Percentiles rank a stretch among this genome's conserved stretches.
Conservation (phyloP, 2,888 invertebrate genomes). For the Diabrotica balteata region DNA sequence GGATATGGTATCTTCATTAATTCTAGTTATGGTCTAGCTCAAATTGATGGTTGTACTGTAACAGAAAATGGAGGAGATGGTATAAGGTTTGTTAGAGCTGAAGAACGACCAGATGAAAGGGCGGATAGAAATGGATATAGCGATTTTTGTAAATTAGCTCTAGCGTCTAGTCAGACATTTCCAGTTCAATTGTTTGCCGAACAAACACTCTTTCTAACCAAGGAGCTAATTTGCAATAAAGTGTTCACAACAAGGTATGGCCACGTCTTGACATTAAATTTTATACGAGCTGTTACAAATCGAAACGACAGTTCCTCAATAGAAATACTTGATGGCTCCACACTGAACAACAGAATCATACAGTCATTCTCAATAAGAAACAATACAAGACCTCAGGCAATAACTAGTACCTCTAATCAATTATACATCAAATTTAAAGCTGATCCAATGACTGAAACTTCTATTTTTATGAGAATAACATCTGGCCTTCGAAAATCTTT, state of each 20-base stretch:
- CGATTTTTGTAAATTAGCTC: slow-evolving; percentile 84
- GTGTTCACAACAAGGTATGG: slow-evolving; percentile 80
- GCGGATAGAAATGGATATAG: slow-evolving; percentile 78
- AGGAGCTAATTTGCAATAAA: slow-evolving; percentile 78
- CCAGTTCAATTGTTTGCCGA: slow-evolving; percentile 84
- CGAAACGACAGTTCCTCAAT: slow-evolving; percentile 77
- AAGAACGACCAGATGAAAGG: slow-evolving; percentile 77
- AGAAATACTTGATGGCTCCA: slow-evolving; percentile 81
- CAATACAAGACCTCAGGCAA: slow-evolving; percentile 86
- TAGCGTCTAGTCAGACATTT: slow-evolving; percentile 82
- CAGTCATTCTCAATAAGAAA: slow-evolving; percentile 79
- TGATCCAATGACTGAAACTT: slow-evolving; percentile 73
- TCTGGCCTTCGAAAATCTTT: slow-evolving; percentile 80
- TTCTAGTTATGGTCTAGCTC: slow-evolving; percentile 82
- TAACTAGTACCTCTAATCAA: slow-evolving; percentile 81
- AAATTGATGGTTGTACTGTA: slow-evolving; percentile 79
- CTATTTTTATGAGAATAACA: slow-evolving; percentile 80
- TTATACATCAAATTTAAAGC: slow-evolving; percentile 83
- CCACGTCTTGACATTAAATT: slow-evolving; percentile 84
- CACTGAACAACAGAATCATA: slow-evolving; percentile 73
- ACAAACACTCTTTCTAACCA: slow-evolving; percentile 76
- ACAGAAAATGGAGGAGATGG: slow-evolving; percentile 91
- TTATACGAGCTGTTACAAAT: slow-evolving; percentile 81
- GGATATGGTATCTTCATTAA: slow-evolving; percentile 91
- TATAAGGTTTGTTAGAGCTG: slow-evolving; percentile 83